These are phyloP conservation scores for Melitaea athalia DNA, from an alignment of 2,888 invertebrate genomes.

Conservation along the genomic window DNA sequence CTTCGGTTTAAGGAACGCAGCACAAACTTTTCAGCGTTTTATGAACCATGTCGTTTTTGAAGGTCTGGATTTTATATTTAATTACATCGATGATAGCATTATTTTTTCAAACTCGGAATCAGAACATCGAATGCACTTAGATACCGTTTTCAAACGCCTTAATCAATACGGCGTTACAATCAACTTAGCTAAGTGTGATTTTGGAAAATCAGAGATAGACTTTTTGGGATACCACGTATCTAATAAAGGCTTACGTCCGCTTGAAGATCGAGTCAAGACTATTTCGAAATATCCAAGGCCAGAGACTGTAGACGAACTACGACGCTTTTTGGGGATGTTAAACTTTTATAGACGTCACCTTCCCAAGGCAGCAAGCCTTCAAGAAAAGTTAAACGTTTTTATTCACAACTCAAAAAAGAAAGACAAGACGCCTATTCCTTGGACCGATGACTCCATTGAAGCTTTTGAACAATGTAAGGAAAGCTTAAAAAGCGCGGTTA, in stretches of 20 bases:
- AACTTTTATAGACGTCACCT: conserved; percentile 33
- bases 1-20: no score
- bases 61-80: conserved; percentile 5
- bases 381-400: no score
- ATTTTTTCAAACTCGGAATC: not conserved
- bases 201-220: conserved; percentile 23
- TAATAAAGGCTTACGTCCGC: conserved; percentile 17
- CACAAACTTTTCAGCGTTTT: no score
- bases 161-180: conserved; percentile 35
- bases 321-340: conserved; percentile 32
- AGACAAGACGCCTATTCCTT: no score
- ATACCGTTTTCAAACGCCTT: conserved; percentile 34
- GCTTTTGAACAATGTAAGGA: no score
- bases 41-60: no score
- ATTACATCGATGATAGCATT: conserved; percentile 7
- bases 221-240: conserved; percentile 38
- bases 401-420: no score
- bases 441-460: no score
- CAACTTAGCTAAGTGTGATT: conserved; percentile 35
- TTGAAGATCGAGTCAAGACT: not conserved
- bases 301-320: conserved; percentile 16
- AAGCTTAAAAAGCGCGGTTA: no score
- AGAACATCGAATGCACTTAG: not conserved
- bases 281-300: conserved; percentile 13
- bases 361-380: not conserved